Base-by-base conservation (phyloP, 2,888 invertebrate species). In the Polydesmus complanatus region DNA sequence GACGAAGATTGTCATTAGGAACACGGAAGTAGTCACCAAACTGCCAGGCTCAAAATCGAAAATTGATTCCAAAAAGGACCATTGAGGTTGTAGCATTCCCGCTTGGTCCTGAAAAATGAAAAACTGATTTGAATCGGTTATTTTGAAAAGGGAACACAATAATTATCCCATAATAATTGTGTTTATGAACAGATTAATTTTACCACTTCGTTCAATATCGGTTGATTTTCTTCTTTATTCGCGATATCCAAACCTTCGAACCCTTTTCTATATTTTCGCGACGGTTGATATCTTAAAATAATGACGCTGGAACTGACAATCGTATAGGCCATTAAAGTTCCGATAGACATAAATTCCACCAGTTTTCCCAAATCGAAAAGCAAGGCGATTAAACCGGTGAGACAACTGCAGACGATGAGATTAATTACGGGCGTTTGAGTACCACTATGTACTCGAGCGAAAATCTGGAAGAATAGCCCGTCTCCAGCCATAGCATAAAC, bases 301-400 rank as follows among this genome's bases (percentile, higher is more conserved):
- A 94, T 88, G 3, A 93, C 88, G 64, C 88, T 86, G 18, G 89
- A 89, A 65, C 91, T 89, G 2, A 94, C 93, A 64, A 93, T 90
- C 1, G 91, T 91, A 72, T 93, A 93, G 0, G 91, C 90, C 61
- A 61, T 56, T 11, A 61, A 18, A 50, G 61, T 61, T 3, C 71
- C 71, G 69, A 94, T 93, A 1, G 92, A 92, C 89, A 94, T 91
- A 71, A 94, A 92, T 71, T 94, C 92, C 0, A 94, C 91, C 51
- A 94, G 77, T 67, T 90, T 90, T 67, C 88, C 84, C 66, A 94
- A 79, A 74, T 94, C 92, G 69, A 93, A 88, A 48, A 92, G 72
- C 50, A 93, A 74, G 2, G 93, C 91, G 65, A 93, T 83, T 0
- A 86, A 61, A 1, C 86, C 87, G 55, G 88, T 85, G 26, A 83